Base-by-base conservation (phyloP, 2,888 invertebrate genomes). In the Ochropleura leucogaster region DNA sequence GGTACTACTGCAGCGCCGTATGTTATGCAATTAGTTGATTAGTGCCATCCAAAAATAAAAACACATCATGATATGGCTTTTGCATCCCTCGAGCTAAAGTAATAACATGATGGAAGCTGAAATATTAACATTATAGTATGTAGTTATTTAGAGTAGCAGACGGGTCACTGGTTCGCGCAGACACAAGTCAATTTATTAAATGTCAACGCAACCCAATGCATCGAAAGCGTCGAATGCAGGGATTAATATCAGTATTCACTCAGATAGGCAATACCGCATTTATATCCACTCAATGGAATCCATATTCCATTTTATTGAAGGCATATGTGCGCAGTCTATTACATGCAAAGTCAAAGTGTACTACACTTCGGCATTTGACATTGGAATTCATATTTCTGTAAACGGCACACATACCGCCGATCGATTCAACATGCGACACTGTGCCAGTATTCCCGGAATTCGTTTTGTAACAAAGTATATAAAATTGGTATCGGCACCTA, bases 171-270 rank as follows among this genome's bases (percentile, higher is more conserved):
- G 90, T 90, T 92, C 88, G 91, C 87, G 79, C 89, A 89, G 89
- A 90, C 90, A 85, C 87, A 89, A 91, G 89, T 93, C 93, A 92
- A 92, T 94, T 95, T 93, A 95, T 95, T 94, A 94, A 95, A 95
- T 94, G 94, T 93, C 94, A 94, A 89, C 91, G 89, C 90, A 91
- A n/a, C 91, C 84, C 91, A 90, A 91, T 92, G 92, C 94, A 91
- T 91, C 88, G 89, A 88, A 85, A 90, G 84, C 87, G 84, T 83
- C 83, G 86, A 90, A 89, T 89, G 89, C 85, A 87, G 81, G 88
- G 91, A 92, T 93, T 92, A 92, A 93, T 91, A 91, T 90, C 90
- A 88, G 87, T 88, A 88, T 86, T 90, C 89, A 90, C 84, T 89
- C 87, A 88, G 88, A 90, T 87, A 83, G 80, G 85, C 85, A 85